Percentiles rank a stretch among this genome's conserved stretches.
These are phyloP conservation scores for Vombatus ursinus DNA, from an alignment of 2,113 vertebrate species.

Conservation along the genomic window DNA sequence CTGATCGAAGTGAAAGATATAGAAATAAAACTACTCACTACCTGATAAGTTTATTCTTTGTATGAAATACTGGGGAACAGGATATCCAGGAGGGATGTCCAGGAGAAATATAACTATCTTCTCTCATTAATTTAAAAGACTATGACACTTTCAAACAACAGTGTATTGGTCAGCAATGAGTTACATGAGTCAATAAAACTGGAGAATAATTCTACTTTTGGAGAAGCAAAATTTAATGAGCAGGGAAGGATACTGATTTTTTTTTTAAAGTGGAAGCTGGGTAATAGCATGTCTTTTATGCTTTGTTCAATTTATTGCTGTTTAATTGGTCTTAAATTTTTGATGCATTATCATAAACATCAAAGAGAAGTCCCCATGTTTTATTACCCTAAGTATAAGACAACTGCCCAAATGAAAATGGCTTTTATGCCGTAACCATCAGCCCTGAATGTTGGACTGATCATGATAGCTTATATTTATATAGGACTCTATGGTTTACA, in stretches of 20 bases:
- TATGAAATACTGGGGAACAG: neutral
- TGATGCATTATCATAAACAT: conserved; percentile 78
- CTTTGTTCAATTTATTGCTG: conserved; percentile 63
- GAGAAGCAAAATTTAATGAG: neutral
- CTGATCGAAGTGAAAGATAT: neutral
- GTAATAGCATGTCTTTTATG: conserved; percentile 1
- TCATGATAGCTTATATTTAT: conserved; percentile 61
- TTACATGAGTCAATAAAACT: neutral
- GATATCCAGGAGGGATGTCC: neutral
- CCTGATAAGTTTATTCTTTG: neutral
- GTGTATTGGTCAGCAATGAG: conserved; percentile 4
- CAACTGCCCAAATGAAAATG: conserved; percentile 62
- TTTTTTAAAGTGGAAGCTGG: neutral
- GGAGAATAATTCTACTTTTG: conserved; percentile 15
- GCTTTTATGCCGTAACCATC: conserved; percentile 56
- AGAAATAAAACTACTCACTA: conserved; percentile 9
- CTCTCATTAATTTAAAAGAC: neutral
- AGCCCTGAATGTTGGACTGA: conserved; percentile 45
- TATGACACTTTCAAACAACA: neutral
- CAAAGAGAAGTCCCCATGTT: conserved; percentile 76
- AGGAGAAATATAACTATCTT: neutral
- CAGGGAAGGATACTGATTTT: neutral
- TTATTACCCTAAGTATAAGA: conserved; percentile 66
- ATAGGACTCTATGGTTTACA: conserved; percentile 3
- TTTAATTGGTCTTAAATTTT: conserved; percentile 81